phyloP scores from a whole-genome alignment of 2,113 vertebrate genomes.

The Ellobius talpinus region DNA sequence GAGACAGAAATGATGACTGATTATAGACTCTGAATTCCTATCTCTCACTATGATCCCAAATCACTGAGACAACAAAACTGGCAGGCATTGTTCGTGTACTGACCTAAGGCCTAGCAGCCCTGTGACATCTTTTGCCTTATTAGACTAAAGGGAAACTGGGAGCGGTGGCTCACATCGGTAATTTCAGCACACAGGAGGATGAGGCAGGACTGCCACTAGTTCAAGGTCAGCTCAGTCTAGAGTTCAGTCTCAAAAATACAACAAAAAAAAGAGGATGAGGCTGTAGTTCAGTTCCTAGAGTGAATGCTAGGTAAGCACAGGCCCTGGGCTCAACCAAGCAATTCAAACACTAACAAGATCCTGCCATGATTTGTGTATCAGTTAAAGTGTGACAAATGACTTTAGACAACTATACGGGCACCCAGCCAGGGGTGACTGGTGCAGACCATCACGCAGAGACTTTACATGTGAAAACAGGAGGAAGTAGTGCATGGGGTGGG shows the following conservation, averaged over 20 bases:
- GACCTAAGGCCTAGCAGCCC: background rate
- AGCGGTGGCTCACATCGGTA: background rate
- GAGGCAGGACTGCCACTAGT: background rate
- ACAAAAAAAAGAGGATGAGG: background rate
- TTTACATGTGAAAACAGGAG: background rate
- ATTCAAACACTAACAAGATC: background rate
- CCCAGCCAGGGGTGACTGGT: too few relatives aligned
- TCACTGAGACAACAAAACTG: background rate
- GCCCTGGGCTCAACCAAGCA: background rate
- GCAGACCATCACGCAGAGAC: background rate
- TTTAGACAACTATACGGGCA: background rate
- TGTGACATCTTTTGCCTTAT: background rate
- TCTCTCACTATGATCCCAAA: background rate
- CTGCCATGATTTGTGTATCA: background rate
- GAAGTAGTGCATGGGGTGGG: background rate
- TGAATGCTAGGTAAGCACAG: background rate
- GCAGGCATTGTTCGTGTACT: background rate
- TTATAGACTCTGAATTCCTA: background rate
- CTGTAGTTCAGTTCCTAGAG: background rate
- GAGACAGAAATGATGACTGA: background rate
- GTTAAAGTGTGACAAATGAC: background rate
- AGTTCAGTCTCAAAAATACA: background rate
- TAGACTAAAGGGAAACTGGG: background rate
- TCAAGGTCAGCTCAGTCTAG: background rate
- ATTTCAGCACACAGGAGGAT: background rate